Evolutionary conservation across 2,888 invertebrate genomes (phyloP).

Genomic region (Mylabris sibirica): DNA sequence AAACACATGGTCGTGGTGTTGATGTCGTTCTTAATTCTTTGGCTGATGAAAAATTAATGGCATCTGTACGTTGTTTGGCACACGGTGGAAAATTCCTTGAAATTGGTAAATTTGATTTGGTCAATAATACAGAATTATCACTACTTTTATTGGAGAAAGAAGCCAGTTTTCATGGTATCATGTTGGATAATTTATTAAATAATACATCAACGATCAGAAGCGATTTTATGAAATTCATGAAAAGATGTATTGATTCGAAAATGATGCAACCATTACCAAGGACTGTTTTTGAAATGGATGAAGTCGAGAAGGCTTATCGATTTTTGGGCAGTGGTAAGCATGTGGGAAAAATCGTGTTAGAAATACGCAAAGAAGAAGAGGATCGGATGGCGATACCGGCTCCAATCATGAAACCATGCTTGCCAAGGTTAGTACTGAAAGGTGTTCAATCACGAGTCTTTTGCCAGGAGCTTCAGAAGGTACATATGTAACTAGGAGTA

Average conservation of each 20-base stretch:
- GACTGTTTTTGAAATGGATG: slow-evolving; percentile 83
- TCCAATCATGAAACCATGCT: slow-evolving; percentile 42
- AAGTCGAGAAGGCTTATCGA: slow-evolving; percentile 92
- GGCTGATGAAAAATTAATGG: slow-evolving; percentile 94
- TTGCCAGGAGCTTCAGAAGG: no score
- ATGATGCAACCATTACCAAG: slow-evolving; percentile 90
- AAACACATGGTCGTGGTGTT: slow-evolving; percentile 90
- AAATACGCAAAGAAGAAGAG: slow-evolving; percentile 84
- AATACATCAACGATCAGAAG: slow-evolving; percentile 55
- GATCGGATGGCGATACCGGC: slow-evolving; percentile 18
- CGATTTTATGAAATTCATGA: slow-evolving; percentile 47
- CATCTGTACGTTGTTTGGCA: slow-evolving; percentile 91
- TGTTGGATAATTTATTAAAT: slow-evolving; percentile 82
- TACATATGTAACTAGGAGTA: no score
- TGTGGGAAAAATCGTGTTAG: slow-evolving; percentile 94
- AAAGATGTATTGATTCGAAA: slow-evolving; percentile 87
- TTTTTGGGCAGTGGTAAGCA: slow-evolving; percentile 98
- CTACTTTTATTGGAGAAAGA: slow-evolving; percentile 85
- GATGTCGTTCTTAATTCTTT: slow-evolving; percentile 95
- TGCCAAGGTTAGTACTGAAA: slow-evolving; percentile 54
- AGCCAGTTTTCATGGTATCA: slow-evolving; percentile 95
- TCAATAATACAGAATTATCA: slow-evolving; percentile 86
- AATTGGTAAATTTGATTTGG: slow-evolving; percentile 87
- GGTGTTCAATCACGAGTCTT: no score
- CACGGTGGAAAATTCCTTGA: slow-evolving; percentile 95